Evolutionary conservation across 2,113 vertebrate genomes (phyloP).

Genomic region (Picathartes gymnocephalus): DNA sequence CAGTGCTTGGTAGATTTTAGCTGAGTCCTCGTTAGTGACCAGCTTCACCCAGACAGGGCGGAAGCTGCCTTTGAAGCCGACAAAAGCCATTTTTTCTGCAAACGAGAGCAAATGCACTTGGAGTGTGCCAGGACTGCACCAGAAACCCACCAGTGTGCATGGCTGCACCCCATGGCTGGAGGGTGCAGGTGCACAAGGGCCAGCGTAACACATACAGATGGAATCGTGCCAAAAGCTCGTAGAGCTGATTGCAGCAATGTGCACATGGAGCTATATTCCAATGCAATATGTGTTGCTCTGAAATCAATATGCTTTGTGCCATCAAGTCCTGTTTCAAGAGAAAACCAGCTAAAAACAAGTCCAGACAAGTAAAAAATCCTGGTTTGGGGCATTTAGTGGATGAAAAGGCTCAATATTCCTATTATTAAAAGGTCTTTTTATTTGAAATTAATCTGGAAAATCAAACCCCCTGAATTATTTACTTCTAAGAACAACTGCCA

Average conservation of each 20-base stretch:
- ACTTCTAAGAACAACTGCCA: background rate
- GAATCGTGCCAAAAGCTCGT: background rate
- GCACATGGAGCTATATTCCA: background rate
- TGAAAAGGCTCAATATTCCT: background rate
- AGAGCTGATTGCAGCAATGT: background rate
- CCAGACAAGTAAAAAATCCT: background rate
- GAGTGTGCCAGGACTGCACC: background rate
- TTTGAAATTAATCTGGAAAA: background rate
- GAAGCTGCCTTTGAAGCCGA: constrained; percentile 85
- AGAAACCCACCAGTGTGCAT: background rate
- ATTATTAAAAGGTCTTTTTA: background rate
- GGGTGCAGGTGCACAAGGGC: background rate
- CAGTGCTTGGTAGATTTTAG: constrained; percentile 83
- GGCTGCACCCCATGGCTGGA: background rate
- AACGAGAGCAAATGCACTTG: background rate
- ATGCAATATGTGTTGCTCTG: background rate
- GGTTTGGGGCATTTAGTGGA: background rate
- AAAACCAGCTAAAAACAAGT: background rate
- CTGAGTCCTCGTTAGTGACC: constrained; percentile 71
- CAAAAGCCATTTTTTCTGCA: constrained; percentile 81
- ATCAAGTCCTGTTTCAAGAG: background rate
- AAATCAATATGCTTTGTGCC: background rate
- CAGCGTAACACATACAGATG: background rate
- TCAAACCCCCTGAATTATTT: background rate
- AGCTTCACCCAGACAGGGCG: constrained; percentile 81